Conservation (phyloP, 2,797 vertebrate genomes). For the Chelon auratus region DNA sequence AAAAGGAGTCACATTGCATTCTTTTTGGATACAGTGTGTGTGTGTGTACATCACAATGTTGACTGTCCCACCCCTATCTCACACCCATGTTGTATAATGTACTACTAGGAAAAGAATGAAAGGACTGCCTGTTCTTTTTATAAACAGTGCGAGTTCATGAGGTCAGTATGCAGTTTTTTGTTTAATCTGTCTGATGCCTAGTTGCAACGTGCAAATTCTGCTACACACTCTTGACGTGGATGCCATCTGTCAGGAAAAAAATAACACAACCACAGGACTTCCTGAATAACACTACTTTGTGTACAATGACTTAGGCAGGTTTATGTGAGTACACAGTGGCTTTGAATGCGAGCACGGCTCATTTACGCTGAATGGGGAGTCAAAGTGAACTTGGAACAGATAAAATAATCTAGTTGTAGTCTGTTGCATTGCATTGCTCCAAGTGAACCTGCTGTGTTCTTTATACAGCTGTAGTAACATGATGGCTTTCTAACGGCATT, state of each 20-base stretch:
- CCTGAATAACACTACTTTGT: constrained; percentile 46
- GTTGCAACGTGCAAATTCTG: constrained; percentile 49
- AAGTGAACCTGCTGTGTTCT: not conserved
- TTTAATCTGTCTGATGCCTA: constrained; percentile 62
- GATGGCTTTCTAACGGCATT: not conserved
- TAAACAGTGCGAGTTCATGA: constrained; percentile 47
- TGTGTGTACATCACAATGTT: not conserved
- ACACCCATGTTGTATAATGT: not conserved
- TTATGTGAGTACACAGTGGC: constrained; percentile 50
- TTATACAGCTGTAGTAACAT: not conserved
- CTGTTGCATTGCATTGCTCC: constrained; percentile 1
- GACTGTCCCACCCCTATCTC: not conserved
- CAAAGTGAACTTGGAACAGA: constrained; percentile 22
- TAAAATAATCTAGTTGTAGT: constrained; percentile 42
- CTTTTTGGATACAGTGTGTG: not conserved
- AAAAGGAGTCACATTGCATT: not conserved
- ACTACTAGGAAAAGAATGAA: constrained; percentile 18
- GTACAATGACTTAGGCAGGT: constrained; percentile 46
- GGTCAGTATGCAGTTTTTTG: constrained; percentile 42
- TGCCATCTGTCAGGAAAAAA: constrained; percentile 54
- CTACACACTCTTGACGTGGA: constrained; percentile 33
- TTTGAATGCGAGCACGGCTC: constrained; percentile 52
- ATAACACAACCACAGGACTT: constrained; percentile 36
- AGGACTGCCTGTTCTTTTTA: constrained; percentile 35
- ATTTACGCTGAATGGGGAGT: constrained; percentile 53